Evolutionary conservation across 2,797 vertebrate genomes (phyloP), one percentile per base, ranked within the genome.

Genomic region (Anguilla megastoma): DNA sequence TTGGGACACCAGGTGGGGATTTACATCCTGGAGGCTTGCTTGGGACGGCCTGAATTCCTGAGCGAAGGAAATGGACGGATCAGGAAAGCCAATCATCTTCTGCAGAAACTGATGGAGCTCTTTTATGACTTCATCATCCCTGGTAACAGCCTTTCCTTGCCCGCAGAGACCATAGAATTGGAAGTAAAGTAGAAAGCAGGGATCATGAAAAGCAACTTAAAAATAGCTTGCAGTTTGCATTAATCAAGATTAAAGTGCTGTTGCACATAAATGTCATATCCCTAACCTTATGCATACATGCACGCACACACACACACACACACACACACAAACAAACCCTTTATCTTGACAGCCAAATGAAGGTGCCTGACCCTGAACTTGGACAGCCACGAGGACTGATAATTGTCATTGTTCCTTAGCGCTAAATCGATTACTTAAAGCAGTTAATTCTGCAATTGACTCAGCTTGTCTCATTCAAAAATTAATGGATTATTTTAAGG

Each of bases 61-160:
- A 98, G 98, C 84, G 98, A 99, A 91, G 97, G 97, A 93, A 97
- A 95, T 88, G 95, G 97, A 90, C 97, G 98, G 88, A 95, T 98
- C 91, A 99, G 97, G 94, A 99, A 98, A 93, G 96, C 97, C 85
- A 98, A 97, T 94, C 97, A 97, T 86, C 95, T 99, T 1, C 96
- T 98, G 94, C 98, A 99, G 92, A 99, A 97, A 93, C 91, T 99
- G 66, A 98, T 99, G 98, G 98, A 98, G 91, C 96, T 97, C 86
- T 97, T 98, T 90, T 96, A 96, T 12, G 96, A 97, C 92, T 97
- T 98, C 91, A 95, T 97, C 91, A 96, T 98, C 91, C 98, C 98
- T 85, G 98, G 98, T 99, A 95, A 92, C 89, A 21, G 74, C 33
- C 33, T 36, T 79, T 79, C 41, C 16, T n/a, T 52, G 85, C 58